Evolutionary conservation across 2,888 invertebrate genomes (phyloP).

Genomic region (Mystacides longicornis): DNA sequence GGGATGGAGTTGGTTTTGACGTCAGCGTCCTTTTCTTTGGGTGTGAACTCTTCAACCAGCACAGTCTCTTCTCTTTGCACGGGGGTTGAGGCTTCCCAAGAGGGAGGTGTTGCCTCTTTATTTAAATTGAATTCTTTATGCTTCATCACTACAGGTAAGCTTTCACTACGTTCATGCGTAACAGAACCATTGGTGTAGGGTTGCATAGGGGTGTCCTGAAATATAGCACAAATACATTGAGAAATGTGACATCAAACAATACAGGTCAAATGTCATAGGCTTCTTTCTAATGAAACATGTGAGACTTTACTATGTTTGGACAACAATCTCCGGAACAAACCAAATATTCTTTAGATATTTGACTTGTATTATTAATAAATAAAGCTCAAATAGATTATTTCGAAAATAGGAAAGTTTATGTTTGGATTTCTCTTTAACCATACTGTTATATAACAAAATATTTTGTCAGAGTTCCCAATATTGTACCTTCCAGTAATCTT

Average conservation of each 20-base stretch:
- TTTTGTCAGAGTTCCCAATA: too few relatives aligned
- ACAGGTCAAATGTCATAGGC: too few relatives aligned
- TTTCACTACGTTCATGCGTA: constrained; percentile 36
- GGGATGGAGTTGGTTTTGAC: not conserved
- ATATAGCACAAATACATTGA: not conserved
- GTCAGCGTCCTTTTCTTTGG: constrained; percentile 3
- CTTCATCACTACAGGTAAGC: constrained; percentile 23
- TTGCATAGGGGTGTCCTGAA: constrained; percentile 40
- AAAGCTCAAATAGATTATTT: too few relatives aligned
- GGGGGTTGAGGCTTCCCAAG: constrained; percentile 23
- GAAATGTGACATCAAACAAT: not conserved
- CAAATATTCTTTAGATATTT: too few relatives aligned
- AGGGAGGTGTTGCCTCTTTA: constrained; percentile 21
- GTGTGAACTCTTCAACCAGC: constrained; percentile 10
- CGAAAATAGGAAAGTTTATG: too few relatives aligned
- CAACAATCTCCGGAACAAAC: too few relatives aligned
- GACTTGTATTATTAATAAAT: too few relatives aligned
- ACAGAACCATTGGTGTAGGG: constrained; percentile 44
- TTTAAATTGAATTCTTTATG: constrained; percentile 9
- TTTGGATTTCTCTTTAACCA: too few relatives aligned
- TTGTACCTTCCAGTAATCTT: too few relatives aligned
- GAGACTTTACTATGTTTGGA: too few relatives aligned
- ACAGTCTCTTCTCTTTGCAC: constrained; percentile 14
- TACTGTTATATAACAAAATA: too few relatives aligned
- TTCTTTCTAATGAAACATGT: too few relatives aligned